Percentiles rank a stretch among this genome's conserved stretches.
phyloP scores from a whole-genome alignment of 1,140 invertebrate species.

The Caenorhabditis remanei region DNA sequence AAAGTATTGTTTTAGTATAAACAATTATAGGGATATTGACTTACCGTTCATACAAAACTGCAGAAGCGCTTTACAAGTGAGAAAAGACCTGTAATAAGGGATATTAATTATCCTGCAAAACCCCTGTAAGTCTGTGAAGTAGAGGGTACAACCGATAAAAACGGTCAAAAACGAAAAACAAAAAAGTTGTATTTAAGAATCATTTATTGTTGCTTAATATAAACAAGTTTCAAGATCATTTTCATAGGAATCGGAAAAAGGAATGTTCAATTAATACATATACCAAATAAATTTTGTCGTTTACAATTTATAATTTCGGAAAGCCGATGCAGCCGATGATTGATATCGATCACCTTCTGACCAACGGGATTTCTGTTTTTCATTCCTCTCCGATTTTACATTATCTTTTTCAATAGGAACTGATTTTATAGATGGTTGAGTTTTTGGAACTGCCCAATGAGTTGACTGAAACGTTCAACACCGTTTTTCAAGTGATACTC shows the following conservation, averaged over 20 bases:
- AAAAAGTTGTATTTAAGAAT: not conserved
- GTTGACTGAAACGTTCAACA: slow-evolving; percentile 55
- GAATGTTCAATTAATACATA: no score
- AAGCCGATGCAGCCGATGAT: slow-evolving; percentile 23
- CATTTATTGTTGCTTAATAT: not conserved
- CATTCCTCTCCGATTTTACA: not conserved
- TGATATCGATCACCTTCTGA: slow-evolving; percentile 53
- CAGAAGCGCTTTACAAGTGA: slow-evolving; percentile 13
- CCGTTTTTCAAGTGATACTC: not conserved
- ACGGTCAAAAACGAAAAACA: not conserved
- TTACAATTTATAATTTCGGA: slow-evolving; percentile 56
- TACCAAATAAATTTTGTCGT: not conserved
- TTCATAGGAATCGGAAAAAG: not conserved
- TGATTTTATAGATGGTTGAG: slow-evolving; percentile 25
- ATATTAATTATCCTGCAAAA: no score
- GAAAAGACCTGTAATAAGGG: not conserved
- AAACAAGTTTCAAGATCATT: not conserved
- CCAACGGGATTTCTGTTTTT: not conserved
- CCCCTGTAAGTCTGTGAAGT: not conserved
- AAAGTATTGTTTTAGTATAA: not conserved
- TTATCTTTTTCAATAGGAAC: not conserved
- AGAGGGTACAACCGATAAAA: not conserved
- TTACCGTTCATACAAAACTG: slow-evolving; percentile 59
- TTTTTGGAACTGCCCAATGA: slow-evolving; percentile 54
- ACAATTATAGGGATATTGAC: no score